Conservation (phyloP, 2,888 invertebrate genomes). For the Dilophus febrilis region DNA sequence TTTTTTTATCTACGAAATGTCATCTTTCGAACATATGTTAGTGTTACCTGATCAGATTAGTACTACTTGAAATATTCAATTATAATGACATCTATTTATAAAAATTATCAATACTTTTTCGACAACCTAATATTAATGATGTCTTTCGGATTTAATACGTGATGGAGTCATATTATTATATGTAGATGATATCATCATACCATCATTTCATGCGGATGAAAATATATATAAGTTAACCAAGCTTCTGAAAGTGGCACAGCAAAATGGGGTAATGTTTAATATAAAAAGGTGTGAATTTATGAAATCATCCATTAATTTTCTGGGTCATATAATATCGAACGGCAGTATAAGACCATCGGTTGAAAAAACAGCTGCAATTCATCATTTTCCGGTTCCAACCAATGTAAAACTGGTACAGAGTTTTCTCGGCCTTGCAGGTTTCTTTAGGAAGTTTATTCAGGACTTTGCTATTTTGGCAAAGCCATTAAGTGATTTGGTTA, state of each 20-base stretch:
- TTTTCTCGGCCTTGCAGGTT: neutral
- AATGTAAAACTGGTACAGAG: neutral
- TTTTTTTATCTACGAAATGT: too few species aligned
- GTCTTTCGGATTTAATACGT: constrained; percentile 1
- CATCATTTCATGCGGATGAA: constrained; percentile 1
- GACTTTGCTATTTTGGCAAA: neutral
- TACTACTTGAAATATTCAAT: too few species aligned
- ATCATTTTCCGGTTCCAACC: neutral
- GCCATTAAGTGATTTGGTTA: neutral
- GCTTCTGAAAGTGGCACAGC: neutral
- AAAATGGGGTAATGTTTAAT: constrained; percentile 4
- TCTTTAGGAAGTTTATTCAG: neutral
- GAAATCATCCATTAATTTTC: neutral
- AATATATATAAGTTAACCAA: neutral
- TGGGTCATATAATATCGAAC: neutral
- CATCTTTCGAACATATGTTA: too few species aligned
- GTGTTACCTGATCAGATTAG: too few species aligned
- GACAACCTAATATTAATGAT: too few species aligned
- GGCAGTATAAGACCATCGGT: neutral
- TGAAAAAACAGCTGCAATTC: neutral
- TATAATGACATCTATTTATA: too few species aligned
- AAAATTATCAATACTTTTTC: too few species aligned
- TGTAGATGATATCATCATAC: constrained; percentile 8
- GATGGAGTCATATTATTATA: constrained; percentile 4
- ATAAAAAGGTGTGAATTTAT: neutral